Evolutionary conservation across 2,113 vertebrate species (phyloP).

Genomic region (Dryoscopus gambensis): DNA sequence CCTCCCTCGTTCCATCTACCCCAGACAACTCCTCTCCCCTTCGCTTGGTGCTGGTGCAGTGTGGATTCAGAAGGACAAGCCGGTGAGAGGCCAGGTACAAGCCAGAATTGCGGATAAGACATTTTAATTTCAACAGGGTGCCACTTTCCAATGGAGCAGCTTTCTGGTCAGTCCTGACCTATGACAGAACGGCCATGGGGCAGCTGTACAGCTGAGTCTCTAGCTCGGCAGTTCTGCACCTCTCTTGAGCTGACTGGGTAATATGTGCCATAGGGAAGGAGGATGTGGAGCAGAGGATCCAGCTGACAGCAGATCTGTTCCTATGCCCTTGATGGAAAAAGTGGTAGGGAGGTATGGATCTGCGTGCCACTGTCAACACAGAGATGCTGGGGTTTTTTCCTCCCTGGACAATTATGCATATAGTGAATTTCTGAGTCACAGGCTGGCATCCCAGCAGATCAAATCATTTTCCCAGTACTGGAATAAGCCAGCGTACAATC

Average conservation of each 20-base stretch:
- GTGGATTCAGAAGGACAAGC: neutral
- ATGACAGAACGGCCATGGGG: neutral
- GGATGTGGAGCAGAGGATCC: neutral
- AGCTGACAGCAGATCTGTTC: neutral
- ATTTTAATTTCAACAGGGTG: neutral
- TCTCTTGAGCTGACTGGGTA: neutral
- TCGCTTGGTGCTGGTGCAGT: neutral
- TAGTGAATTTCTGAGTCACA: slow-evolving; percentile 9
- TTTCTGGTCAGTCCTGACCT: neutral
- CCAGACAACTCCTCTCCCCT: neutral
- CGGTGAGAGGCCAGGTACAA: neutral
- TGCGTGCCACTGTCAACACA: neutral
- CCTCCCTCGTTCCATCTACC: neutral
- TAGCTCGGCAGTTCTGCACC: neutral
- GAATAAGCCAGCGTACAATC: neutral
- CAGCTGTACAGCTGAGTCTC: neutral
- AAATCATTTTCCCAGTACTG: neutral
- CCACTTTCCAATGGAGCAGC: neutral
- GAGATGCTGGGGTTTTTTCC: neutral
- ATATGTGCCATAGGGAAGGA: fast-evolving
- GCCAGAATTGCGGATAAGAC: neutral
- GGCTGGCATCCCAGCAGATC: neutral
- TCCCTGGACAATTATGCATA: neutral
- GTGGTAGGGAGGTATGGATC: neutral
- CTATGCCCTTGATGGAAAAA: neutral